phyloP scores from a whole-genome alignment of 1,140 invertebrate species.

The Diploscapter pachys region DNA sequence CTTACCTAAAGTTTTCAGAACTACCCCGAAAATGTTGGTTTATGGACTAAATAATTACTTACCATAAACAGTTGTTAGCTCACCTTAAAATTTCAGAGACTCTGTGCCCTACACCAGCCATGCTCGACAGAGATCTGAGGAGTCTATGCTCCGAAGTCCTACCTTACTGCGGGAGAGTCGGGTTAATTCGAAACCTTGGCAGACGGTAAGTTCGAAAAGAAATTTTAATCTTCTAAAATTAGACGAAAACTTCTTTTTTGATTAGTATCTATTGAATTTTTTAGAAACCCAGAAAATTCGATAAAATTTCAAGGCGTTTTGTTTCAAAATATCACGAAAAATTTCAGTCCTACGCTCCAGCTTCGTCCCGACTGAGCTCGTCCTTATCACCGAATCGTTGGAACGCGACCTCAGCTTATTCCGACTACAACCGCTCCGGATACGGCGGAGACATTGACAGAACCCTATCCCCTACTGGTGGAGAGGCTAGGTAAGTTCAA shows the following conservation, averaged over 20 bases:
- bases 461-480: constrained; percentile 24
- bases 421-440: constrained; percentile 7
- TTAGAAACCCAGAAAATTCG: not conserved
- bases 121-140: constrained; percentile 29
- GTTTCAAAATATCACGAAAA: not conserved
- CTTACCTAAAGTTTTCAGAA: too few relatives aligned
- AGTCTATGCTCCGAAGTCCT: constrained; percentile 22
- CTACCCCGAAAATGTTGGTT: too few relatives aligned
- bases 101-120: not conserved
- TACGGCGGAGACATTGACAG: constrained; percentile 15
- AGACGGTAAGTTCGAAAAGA: constrained; percentile 13
- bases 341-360: constrained; percentile 29
- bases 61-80: too few relatives aligned
- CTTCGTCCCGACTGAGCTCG: constrained; percentile 9
- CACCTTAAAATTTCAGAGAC: too few relatives aligned
- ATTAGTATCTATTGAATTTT: too few relatives aligned
- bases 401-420: constrained; percentile 24
- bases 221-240: too few relatives aligned
- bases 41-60: too few relatives aligned
- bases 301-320: not conserved
- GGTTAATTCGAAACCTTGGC: constrained; percentile 8
- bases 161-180: constrained; percentile 19
- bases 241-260: too few relatives aligned
- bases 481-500: too few relatives aligned
- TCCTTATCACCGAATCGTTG: constrained; percentile 24